Evolutionary conservation across 2,888 invertebrate genomes (phyloP), one percentile per base, ranked within the genome.

Genomic region (Pasiphila rectangulata): DNA sequence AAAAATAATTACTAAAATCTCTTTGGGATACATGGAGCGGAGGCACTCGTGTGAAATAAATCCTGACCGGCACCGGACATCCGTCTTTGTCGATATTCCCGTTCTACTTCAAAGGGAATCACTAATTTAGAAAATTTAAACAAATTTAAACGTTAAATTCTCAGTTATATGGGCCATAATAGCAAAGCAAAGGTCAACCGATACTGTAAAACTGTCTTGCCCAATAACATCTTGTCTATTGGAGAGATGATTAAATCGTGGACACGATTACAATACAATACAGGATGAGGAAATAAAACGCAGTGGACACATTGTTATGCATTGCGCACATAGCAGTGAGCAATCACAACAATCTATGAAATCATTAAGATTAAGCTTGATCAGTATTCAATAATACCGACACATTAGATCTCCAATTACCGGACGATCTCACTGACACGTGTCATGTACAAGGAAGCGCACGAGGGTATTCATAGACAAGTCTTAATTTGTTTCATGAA

Each of bases 21-120:
- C 57, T 44, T 48, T 56, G 57, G 61, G 63, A 65, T 54, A 60
- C 67, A 69, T 71, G 72, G 67, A 79, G 74, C 61, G 65, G 68
- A 71, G 76, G 64, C 67, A 65, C 62, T 80, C 82, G 83, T 83
- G 84, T 85, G 86, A 85, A 86, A 85, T 80, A 81, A 87, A 86
- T 86, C 86, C 87, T 86, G 85, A 86, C 88, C 88, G 87, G 87
- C 80, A 86, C 83, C 88, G 88, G 88, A 88, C 87, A 79, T 88
- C 88, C 88, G 88, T 84, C 87, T 87, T 85, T 82, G 84, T 81
- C 82, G 83, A 85, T 86, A 84, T 87, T 86, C 86, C 85, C 81
- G 81, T 85, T 81, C 81, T 69, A 87, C 87, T 78, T 87, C 87
- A 87, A 87, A 87, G 83, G 79, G 81, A 82, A 66, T 70, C 71